Evolutionary conservation across 2,113 vertebrate species (phyloP).

Genomic region (Elephantulus edwardii): DNA sequence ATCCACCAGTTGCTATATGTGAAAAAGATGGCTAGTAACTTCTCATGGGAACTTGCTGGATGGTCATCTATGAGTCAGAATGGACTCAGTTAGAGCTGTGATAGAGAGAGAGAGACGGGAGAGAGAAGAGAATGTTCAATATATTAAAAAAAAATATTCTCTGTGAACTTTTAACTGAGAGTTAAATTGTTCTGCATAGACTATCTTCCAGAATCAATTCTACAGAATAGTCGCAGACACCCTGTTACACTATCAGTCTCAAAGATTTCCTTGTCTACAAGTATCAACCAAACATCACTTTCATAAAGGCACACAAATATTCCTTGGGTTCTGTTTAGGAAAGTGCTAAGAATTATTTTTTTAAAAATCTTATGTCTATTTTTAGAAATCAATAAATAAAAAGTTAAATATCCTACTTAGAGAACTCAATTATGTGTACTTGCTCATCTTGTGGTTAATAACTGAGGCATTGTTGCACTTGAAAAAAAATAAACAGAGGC

Average conservation of each 20-base stretch:
- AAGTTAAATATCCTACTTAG: not conserved
- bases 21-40: too few species aligned
- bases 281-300: not conserved
- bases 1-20: too few species aligned
- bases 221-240: not conserved
- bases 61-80: too few species aligned
- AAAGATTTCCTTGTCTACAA: not conserved
- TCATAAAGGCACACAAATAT: not conserved
- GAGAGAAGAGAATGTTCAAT: too few species aligned
- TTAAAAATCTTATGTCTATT: not conserved
- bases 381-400: not conserved
- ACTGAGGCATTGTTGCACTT: not conserved
- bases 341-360: not conserved
- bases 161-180: not conserved
- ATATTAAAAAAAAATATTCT: not conserved
- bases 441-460: not conserved
- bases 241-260: not conserved
- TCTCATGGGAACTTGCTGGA: too few species aligned
- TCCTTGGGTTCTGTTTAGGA: not conserved
- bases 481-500: slow-evolving; percentile 56
- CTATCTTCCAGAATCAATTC: not conserved
- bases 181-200: not conserved
- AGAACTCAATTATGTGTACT: not conserved
- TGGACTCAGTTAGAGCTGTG: too few species aligned
- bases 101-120: too few species aligned